These are phyloP conservation scores for Busseola fusca DNA, from an alignment of 2,888 invertebrate genomes.

Conservation along the genomic window DNA sequence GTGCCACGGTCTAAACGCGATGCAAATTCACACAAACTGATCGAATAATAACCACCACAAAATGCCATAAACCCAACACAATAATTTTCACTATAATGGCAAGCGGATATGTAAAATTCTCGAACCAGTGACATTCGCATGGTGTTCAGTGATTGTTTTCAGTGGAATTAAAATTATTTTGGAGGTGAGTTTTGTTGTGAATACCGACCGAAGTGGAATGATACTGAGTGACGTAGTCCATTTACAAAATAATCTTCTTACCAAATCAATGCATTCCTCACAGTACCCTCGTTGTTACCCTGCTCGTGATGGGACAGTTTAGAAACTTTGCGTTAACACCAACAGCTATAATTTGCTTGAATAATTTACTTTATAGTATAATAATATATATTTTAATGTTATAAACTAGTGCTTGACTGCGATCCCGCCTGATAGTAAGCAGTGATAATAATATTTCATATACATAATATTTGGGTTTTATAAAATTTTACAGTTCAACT, in stretches of 20 bases:
- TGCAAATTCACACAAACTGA: slow-evolving; percentile 57
- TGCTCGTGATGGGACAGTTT: slow-evolving; percentile 17
- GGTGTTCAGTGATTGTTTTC: slow-evolving; percentile 59
- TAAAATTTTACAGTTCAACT: not conserved
- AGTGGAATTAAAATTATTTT: slow-evolving; percentile 62
- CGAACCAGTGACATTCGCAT: slow-evolving; percentile 49
- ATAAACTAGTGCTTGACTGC: too few species aligned
- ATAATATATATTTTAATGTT: too few species aligned
- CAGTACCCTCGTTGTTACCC: slow-evolving; percentile 5
- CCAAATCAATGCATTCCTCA: slow-evolving; percentile 41
- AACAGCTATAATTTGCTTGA: not conserved
- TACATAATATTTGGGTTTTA: not conserved
- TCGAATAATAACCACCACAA: slow-evolving; percentile 66
- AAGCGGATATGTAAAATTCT: slow-evolving; percentile 62
- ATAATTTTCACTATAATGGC: slow-evolving; percentile 65
- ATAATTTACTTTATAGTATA: slow-evolving; percentile 6
- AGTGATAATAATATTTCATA: not conserved
- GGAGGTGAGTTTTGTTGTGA: slow-evolving; percentile 72
- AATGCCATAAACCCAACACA: slow-evolving; percentile 67
- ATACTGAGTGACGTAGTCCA: slow-evolving; percentile 58
- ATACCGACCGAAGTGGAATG: slow-evolving; percentile 63
- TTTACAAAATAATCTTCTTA: slow-evolving; percentile 66
- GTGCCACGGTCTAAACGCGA: slow-evolving; percentile 50
- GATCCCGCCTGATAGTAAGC: too few species aligned
- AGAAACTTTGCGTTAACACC: slow-evolving; percentile 10